phyloP scores from a whole-genome alignment of 1,140 invertebrate species.

The Drosophila rhopaloa region DNA sequence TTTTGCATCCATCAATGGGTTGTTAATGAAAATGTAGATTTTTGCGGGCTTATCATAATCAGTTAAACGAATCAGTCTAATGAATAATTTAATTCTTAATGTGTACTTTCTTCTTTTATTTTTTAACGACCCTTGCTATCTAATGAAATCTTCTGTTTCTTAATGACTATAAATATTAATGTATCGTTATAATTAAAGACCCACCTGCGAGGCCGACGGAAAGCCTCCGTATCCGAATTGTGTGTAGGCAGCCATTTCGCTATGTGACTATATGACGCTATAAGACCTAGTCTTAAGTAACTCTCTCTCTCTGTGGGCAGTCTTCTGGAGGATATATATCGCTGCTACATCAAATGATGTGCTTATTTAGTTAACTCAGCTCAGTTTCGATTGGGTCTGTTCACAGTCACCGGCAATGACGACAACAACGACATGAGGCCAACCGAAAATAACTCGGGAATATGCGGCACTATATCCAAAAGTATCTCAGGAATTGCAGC shows the following conservation, averaged over 20 bases:
- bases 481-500: constrained; percentile 10
- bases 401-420: constrained; percentile 38
- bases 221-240: constrained; percentile 82
- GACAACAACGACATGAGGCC: constrained; percentile 62
- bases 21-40: too few species aligned
- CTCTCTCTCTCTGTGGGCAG: constrained; percentile 19
- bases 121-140: background rate
- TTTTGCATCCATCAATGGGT: too few species aligned
- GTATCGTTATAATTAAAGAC: constrained; percentile 2
- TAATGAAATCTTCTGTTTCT: background rate
- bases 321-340: constrained; percentile 19
- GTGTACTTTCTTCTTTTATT: background rate
- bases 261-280: constrained; percentile 1
- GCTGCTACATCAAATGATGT: constrained; percentile 44
- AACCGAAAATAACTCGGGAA: constrained; percentile 34
- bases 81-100: background rate
- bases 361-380: constrained; percentile 9
- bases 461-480: constrained; percentile 6
- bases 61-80: background rate
- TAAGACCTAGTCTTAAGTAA: constrained; percentile 14
- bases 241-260: constrained; percentile 76
- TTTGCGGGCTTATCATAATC: background rate
- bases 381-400: constrained; percentile 44
- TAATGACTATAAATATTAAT: constrained; percentile 4
- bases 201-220: constrained; percentile 79